Evolutionary conservation across 1,140 invertebrate species (phyloP).

Genomic region (Oedothorax gibbosus): DNA sequence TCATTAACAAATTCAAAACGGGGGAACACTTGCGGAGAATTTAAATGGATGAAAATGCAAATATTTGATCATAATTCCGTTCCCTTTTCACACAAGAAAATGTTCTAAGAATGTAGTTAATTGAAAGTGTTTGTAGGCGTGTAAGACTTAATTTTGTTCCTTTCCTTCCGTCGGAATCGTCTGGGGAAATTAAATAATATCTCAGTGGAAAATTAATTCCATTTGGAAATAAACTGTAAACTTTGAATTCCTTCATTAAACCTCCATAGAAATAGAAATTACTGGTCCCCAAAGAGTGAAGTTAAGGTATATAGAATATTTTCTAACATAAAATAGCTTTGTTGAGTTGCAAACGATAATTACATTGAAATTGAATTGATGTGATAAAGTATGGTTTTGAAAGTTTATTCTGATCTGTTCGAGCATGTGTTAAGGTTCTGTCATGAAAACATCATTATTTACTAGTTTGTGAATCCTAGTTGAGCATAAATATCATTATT

Average conservation of each 20-base stretch:
- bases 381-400: constrained; percentile 9
- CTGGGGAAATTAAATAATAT: constrained; percentile 31
- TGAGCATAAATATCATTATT: too few relatives aligned
- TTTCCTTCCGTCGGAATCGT: constrained; percentile 21
- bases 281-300: not conserved
- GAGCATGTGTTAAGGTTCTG: not conserved
- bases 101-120: constrained; percentile 18
- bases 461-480: not conserved
- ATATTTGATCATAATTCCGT: constrained; percentile 45
- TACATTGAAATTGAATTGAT: constrained; percentile 29
- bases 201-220: constrained; percentile 46
- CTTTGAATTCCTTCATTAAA: constrained; percentile 46
- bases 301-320: not conserved
- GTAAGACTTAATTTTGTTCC: constrained; percentile 42
- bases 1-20: constrained; percentile 39
- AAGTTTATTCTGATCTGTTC: not conserved
- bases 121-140: constrained; percentile 34
- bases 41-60: constrained; percentile 49
- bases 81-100: constrained; percentile 26
- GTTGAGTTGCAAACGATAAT: constrained; percentile 9
- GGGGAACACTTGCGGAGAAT: constrained; percentile 15
- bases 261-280: constrained; percentile 28
- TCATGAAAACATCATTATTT: not conserved
- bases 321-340: too few relatives aligned
- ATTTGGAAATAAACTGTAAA: constrained; percentile 44